Evolutionary conservation across 2,113 vertebrate species (phyloP).

Genomic region (Gila orcuttii): DNA sequence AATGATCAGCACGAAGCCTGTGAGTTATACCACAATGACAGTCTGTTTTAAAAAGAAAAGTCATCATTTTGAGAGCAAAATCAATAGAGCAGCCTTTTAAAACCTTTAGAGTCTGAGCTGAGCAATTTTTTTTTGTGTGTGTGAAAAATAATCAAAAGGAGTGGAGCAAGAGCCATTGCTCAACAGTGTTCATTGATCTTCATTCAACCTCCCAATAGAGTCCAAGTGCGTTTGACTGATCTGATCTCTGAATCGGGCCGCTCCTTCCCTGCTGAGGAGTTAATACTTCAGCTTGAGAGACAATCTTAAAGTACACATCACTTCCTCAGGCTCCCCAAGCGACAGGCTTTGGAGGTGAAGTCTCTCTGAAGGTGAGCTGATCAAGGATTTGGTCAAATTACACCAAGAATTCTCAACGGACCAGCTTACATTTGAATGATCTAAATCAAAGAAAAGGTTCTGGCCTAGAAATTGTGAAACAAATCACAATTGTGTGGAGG

Average conservation of each 20-base stretch:
- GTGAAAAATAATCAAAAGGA: slow-evolving; percentile 38
- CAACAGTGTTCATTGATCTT: slow-evolving; percentile 40
- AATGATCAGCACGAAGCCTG: background rate
- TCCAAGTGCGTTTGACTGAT: slow-evolving; percentile 40
- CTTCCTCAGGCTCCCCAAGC: slow-evolving; percentile 16
- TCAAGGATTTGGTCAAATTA: slow-evolving; percentile 32
- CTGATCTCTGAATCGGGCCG: slow-evolving; percentile 24
- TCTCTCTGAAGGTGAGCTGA: slow-evolving; percentile 27
- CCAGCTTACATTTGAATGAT: background rate
- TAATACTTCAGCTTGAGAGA: slow-evolving; percentile 42
- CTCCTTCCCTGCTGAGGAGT: slow-evolving; percentile 14
- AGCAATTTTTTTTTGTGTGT: background rate
- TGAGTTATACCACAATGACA: slow-evolving; percentile 14
- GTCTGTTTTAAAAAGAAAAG: background rate
- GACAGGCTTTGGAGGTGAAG: background rate
- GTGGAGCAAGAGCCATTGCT: slow-evolving; percentile 12
- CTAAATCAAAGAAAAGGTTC: background rate
- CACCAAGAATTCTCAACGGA: slow-evolving; percentile 17
- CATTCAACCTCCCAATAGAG: slow-evolving; percentile 38
- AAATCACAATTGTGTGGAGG: background rate
- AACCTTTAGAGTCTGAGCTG: background rate
- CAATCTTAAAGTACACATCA: slow-evolving; percentile 23
- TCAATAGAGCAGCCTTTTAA: slow-evolving; percentile 29
- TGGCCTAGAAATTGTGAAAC: background rate
- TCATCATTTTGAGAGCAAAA: slow-evolving; percentile 34